These are phyloP conservation scores for Acanthiza pusilla DNA, from an alignment of 2,797 vertebrate species.

Conservation along the genomic window DNA sequence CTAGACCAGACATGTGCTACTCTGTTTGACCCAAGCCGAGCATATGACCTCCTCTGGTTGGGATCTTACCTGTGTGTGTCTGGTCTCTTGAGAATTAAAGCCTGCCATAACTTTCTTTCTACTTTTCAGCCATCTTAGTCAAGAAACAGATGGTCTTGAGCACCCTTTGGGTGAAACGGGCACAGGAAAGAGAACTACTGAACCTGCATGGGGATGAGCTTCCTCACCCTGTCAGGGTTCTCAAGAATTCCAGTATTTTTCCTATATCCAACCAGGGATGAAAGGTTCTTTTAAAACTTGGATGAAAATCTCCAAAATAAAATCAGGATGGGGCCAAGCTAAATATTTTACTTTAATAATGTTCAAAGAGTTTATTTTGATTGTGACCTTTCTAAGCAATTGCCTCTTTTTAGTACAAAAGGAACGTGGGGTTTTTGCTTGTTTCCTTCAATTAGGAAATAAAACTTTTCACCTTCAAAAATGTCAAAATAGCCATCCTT, in stretches of 20 bases:
- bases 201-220: neutral
- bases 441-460: slow-evolving; percentile 47
- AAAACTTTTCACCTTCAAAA: slow-evolving; percentile 35
- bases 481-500: slow-evolving; percentile 18
- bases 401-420: slow-evolving; percentile 20
- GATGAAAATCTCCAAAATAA: slow-evolving; percentile 38
- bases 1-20: neutral
- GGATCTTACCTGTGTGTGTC: neutral
- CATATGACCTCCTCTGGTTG: neutral
- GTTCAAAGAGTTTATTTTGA: slow-evolving; percentile 44
- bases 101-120: neutral
- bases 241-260: slow-evolving; percentile 41
- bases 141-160: neutral
- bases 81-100: neutral
- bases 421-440: neutral
- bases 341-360: slow-evolving; percentile 67
- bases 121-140: neutral
- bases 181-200: neutral
- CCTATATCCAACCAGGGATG: neutral
- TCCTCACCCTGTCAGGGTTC: neutral
- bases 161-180: neutral
- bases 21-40: neutral
- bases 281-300: slow-evolving; percentile 29
- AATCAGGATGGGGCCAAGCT: slow-evolving; percentile 36
- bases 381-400: slow-evolving; percentile 14